A percentile compares a stretch with the other conserved stretches of the same genome.
These are phyloP conservation scores for Triplophysa dalaica DNA, from an alignment of 2,113 vertebrate species.

Conservation along the genomic window DNA sequence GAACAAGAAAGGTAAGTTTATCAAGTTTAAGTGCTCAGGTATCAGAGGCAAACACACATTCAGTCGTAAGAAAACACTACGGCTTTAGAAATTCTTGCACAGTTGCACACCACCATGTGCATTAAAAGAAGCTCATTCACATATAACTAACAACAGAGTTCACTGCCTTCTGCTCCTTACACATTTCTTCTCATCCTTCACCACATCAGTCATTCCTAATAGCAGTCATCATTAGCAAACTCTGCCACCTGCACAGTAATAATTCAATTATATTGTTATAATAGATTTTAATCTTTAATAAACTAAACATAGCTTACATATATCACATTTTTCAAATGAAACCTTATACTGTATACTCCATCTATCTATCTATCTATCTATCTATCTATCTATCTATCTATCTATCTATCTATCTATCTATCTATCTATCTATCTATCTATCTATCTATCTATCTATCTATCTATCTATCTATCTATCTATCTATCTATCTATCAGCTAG, in stretches of 20 bases:
- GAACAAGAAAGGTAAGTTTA: conserved; percentile 40
- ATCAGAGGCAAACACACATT: not conserved
- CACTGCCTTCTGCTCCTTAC: not conserved
- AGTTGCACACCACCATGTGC: not conserved
- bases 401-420: conserved; percentile 35
- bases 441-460: conserved; percentile 15
- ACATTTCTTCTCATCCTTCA: conserved; percentile 31
- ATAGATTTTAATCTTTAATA: conserved; percentile 23
- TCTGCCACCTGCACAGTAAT: conserved; percentile 15
- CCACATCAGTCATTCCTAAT: conserved; percentile 46
- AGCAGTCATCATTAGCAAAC: conserved; percentile 21
- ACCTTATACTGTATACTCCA: not conserved
- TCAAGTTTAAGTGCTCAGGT: not conserved
- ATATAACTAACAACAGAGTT: not conserved
- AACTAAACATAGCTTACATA: no score
- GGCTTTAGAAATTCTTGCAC: not conserved
- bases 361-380: conserved; percentile 30
- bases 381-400: conserved; percentile 33
- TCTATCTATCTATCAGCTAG: no score
- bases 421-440: conserved; percentile 19
- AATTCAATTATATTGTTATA: conserved; percentile 7
- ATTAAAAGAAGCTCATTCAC: conserved; percentile 14
- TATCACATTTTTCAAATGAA: no score
- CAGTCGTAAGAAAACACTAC: conserved; percentile 11
- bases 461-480: conserved; percentile 16